Conservation (phyloP, 2,797 vertebrate genomes). For the Thaleichthys pacificus region DNA sequence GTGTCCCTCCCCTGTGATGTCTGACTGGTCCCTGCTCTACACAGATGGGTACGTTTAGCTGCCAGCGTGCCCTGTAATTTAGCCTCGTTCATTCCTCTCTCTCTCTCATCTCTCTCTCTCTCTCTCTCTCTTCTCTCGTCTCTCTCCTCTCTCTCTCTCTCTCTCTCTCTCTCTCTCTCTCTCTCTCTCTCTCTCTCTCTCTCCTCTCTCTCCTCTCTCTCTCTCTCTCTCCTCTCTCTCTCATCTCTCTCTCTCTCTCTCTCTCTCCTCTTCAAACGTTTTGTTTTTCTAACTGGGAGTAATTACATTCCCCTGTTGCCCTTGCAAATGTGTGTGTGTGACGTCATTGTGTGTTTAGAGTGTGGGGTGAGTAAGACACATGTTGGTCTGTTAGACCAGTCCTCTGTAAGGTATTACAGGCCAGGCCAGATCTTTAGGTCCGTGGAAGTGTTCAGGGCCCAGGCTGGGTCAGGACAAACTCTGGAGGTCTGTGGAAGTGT, state of each 20-base stretch:
- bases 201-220: constrained; percentile 9
- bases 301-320: too few species aligned
- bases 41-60: constrained; percentile 77
- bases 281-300: constrained; percentile 50
- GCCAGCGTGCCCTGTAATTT: constrained; percentile 68
- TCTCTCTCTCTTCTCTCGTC: too few species aligned
- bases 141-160: too few species aligned
- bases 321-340: background rate
- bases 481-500: too few species aligned
- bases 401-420: too few species aligned
- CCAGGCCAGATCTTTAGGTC: too few species aligned
- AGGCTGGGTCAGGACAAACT: too few species aligned
- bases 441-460: too few species aligned
- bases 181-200: constrained; percentile 23
- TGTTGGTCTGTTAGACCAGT: too few species aligned
- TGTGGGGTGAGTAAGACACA: background rate
- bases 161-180: constrained; percentile 5
- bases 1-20: constrained; percentile 64
- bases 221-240: too few species aligned
- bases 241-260: background rate
- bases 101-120: too few species aligned
- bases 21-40: constrained; percentile 66
- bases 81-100: constrained; percentile 56
- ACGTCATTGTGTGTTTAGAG: background rate
- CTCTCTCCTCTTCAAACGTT: constrained; percentile 36